phyloP scores from a whole-genome alignment of 2,113 vertebrate genomes.

The Catagonus wagneri region DNA sequence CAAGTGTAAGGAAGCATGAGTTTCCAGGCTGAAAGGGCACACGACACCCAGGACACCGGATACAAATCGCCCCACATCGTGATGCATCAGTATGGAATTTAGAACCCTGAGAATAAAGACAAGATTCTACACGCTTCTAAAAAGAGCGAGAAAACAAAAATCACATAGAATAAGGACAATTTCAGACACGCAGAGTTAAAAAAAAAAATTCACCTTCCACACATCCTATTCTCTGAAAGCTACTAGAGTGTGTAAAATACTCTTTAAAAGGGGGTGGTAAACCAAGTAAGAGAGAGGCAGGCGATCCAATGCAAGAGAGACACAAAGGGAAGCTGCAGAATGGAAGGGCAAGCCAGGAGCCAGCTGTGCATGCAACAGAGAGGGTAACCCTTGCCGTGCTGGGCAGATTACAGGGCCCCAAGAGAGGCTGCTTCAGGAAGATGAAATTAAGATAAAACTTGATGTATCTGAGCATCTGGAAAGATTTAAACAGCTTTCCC shows the following conservation, averaged over 20 bases:
- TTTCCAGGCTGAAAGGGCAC: not conserved
- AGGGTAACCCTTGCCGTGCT: rapidly evolving
- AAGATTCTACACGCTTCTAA: constrained; percentile 45
- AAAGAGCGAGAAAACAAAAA: not conserved
- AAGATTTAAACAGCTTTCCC: not conserved
- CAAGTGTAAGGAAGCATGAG: not conserved
- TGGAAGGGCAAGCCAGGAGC: not conserved
- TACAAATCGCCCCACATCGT: not conserved
- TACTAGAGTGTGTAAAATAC: not conserved
- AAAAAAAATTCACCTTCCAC: constrained; percentile 34
- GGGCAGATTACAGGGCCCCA: not conserved
- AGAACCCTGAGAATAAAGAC: constrained; percentile 42
- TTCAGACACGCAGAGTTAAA: constrained; percentile 27
- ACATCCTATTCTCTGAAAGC: not conserved
- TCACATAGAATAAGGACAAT: constrained; percentile 1
- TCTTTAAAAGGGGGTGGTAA: constrained; percentile 34
- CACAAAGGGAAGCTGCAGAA: not conserved
- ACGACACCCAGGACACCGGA: not conserved
- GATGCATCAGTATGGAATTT: not conserved
- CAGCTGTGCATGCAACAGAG: rapidly evolving
- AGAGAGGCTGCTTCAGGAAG: not conserved
- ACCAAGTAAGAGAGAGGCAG: not conserved
- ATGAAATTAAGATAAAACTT: not conserved
- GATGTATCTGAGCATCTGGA: not conserved
- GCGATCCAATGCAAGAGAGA: not conserved